Conservation (phyloP, 1,140 invertebrate genomes). For the Pantala flavescens region DNA sequence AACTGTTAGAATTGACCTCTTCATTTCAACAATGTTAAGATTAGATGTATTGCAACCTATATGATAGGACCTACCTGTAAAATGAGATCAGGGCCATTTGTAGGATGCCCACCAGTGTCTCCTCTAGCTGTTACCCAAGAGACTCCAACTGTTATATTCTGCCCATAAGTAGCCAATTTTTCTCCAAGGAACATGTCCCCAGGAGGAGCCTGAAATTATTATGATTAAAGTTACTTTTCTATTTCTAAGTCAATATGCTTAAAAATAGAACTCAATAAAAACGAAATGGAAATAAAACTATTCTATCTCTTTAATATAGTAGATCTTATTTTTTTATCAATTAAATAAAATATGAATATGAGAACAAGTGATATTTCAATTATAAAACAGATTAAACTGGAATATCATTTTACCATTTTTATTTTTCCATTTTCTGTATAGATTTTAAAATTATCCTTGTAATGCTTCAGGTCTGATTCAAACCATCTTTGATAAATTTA, state of each 20-base stretch:
- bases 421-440: too few relatives aligned
- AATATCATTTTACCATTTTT: too few relatives aligned
- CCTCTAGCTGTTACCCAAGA: constrained; percentile 79
- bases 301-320: not conserved
- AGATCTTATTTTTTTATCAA: not conserved
- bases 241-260: not conserved
- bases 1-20: too few relatives aligned
- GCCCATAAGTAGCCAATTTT: constrained; percentile 63
- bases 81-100: constrained; percentile 74
- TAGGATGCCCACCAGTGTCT: constrained; percentile 75
- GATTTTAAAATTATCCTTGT: too few relatives aligned
- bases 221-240: too few relatives aligned
- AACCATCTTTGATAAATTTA: too few relatives aligned
- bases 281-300: not conserved
- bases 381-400: too few relatives aligned
- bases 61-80: constrained; percentile 52
- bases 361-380: too few relatives aligned
- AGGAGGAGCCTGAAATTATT: not conserved
- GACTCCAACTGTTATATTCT: constrained; percentile 61
- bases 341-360: too few relatives aligned
- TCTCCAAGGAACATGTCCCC: not conserved
- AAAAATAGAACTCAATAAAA: not conserved
- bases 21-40: too few relatives aligned
- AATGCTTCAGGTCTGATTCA: too few relatives aligned
- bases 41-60: too few relatives aligned